These are phyloP conservation scores for Chrysotoxum bicinctum DNA, from an alignment of 2,888 invertebrate species.

Conservation along the genomic window DNA sequence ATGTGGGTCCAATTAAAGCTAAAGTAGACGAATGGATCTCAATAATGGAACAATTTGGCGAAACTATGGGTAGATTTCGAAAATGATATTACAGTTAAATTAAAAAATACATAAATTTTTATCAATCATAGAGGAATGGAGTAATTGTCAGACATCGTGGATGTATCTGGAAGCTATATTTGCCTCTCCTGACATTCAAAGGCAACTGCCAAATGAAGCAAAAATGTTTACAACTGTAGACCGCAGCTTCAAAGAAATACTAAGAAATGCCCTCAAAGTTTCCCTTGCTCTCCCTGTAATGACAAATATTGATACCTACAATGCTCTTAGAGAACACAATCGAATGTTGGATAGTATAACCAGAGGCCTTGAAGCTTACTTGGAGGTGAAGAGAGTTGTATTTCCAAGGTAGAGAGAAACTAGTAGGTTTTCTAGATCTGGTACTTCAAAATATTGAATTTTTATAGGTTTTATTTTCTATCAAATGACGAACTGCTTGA, in stretches of 20 bases:
- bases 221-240: constrained; percentile 93
- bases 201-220: constrained; percentile 95
- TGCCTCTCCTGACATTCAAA: constrained; percentile 95
- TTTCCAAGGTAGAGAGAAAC: constrained; percentile 86
- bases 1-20: constrained; percentile 91
- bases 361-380: constrained; percentile 93
- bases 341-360: constrained; percentile 92
- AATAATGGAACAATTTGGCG: constrained; percentile 88
- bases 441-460: background rate
- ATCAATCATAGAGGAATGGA: constrained; percentile 89
- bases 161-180: constrained; percentile 97
- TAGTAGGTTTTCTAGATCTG: background rate
- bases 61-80: constrained; percentile 86
- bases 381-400: constrained; percentile 93
- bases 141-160: constrained; percentile 95
- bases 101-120: background rate
- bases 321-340: constrained; percentile 88
- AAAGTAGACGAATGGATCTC: constrained; percentile 92
- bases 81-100: background rate
- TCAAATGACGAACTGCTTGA: constrained; percentile 95
- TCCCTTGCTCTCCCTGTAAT: constrained; percentile 92
- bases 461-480: constrained; percentile 88
- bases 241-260: constrained; percentile 94
- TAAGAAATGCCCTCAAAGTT: constrained; percentile 90
- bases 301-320: constrained; percentile 87